Evolutionary conservation across 2,113 vertebrate species (phyloP).

Genomic region (Anolis carolinensis): DNA sequence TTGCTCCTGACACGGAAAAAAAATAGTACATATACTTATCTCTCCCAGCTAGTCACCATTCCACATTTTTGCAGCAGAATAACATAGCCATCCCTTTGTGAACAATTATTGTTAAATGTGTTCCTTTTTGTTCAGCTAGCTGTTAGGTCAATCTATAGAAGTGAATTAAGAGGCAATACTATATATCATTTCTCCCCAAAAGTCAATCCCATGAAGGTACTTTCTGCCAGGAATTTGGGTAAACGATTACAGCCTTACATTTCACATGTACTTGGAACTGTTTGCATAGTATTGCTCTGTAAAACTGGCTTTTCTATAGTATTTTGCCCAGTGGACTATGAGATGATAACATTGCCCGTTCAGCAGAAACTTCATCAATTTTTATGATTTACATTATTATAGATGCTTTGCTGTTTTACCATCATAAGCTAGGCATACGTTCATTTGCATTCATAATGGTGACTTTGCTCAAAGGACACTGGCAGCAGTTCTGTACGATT

Average conservation of each 20-base stretch:
- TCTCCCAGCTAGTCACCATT: too few relatives aligned
- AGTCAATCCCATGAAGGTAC: not conserved
- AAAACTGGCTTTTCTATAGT: not conserved
- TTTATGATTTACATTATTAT: not conserved
- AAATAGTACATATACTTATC: too few relatives aligned
- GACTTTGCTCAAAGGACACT: not conserved
- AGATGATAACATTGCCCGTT: not conserved
- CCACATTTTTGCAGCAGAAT: too few relatives aligned
- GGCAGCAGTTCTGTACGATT: not conserved
- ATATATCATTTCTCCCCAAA: not conserved
- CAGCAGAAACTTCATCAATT: not conserved
- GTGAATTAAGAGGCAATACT: not conserved
- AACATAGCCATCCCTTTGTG: too few relatives aligned
- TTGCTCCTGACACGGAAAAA: too few relatives aligned
- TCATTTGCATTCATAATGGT: not conserved
- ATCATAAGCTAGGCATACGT: not conserved
- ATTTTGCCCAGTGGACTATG: not conserved
- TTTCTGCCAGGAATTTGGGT: not conserved
- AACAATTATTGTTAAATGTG: not conserved
- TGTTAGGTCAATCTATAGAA: not conserved
- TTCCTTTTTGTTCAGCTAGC: not conserved
- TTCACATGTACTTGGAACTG: not conserved
- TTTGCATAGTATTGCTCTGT: not conserved
- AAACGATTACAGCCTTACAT: not conserved
- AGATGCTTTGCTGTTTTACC: not conserved